Evolutionary conservation across 2,113 vertebrate species (phyloP).

Genomic region (Candoia aspera): DNA sequence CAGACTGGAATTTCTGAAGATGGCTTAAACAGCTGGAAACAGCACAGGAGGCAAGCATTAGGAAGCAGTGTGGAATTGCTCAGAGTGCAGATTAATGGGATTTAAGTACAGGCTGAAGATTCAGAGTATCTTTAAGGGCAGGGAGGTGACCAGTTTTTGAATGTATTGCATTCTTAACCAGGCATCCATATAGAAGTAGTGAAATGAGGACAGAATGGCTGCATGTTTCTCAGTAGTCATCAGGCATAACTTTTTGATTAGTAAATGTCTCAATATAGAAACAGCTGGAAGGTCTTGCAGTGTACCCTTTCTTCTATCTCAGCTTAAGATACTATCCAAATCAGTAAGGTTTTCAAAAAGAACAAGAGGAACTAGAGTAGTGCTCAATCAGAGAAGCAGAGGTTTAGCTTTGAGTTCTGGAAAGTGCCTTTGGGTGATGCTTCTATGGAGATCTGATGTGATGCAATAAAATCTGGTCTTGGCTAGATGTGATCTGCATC

Average conservation of each 20-base stretch:
- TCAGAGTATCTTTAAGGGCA: neutral
- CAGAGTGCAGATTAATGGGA: neutral
- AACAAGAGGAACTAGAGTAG: neutral
- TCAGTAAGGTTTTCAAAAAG: too few relatives aligned
- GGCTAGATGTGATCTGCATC: neutral
- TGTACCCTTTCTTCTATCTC: neutral
- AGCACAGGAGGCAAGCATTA: neutral
- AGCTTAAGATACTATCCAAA: neutral
- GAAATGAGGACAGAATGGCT: neutral
- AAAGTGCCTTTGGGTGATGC: neutral
- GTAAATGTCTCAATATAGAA: neutral
- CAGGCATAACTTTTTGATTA: neutral
- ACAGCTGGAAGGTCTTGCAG: neutral
- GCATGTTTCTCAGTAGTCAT: neutral
- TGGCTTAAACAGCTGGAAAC: neutral
- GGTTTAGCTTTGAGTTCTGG: neutral
- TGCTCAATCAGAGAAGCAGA: neutral
- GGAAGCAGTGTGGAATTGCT: neutral
- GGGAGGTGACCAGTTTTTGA: neutral
- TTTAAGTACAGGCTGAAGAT: neutral
- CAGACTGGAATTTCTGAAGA: neutral
- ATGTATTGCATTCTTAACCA: neutral
- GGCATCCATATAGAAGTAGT: neutral
- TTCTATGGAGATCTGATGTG: neutral
- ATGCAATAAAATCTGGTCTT: neutral